Evolutionary conservation across 2,888 invertebrate genomes (phyloP).

Genomic region (Dascillus cervinus): DNA sequence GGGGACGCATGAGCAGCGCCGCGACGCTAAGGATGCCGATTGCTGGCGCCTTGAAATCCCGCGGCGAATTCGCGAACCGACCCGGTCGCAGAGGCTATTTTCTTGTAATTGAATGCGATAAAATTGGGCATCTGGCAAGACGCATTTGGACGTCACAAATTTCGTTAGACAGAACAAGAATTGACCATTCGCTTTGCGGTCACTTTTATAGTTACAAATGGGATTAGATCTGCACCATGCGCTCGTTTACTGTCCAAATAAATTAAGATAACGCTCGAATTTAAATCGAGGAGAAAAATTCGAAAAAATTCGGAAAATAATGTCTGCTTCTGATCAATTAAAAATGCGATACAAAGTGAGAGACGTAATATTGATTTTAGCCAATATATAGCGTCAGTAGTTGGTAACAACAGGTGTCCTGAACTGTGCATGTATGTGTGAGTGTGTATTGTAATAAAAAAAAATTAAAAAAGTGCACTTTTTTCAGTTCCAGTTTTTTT

Average conservation of each 20-base stretch:
- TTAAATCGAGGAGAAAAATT: too few relatives aligned
- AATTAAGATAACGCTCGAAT: too few relatives aligned
- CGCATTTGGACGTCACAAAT: too few relatives aligned
- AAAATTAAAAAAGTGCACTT: constrained; percentile 10
- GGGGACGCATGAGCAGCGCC: constrained; percentile 44
- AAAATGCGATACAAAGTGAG: too few relatives aligned
- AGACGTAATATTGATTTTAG: constrained; percentile 32
- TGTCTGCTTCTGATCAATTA: too few relatives aligned
- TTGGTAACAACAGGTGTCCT: constrained; percentile 17
- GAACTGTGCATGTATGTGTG: constrained; percentile 7
- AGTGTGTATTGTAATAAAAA: constrained; percentile 15
- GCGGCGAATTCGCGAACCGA: constrained; percentile 10
- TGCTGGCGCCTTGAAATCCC: constrained; percentile 38
- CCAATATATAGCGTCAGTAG: constrained; percentile 29
- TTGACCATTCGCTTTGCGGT: constrained; percentile 20
- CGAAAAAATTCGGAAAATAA: too few relatives aligned
- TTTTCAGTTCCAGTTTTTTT: constrained; percentile 32
- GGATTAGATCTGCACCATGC: constrained; percentile 19
- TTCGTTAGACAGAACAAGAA: constrained; percentile 19
- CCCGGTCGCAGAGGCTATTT: too few relatives aligned
- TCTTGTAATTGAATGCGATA: too few relatives aligned
- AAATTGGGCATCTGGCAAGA: too few relatives aligned
- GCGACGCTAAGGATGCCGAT: constrained; percentile 43
- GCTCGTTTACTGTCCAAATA: too few relatives aligned
- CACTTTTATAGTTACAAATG: constrained; percentile 22